Base-by-base conservation (phyloP, 2,888 invertebrate genomes). In the Operophtera brumata region DNA sequence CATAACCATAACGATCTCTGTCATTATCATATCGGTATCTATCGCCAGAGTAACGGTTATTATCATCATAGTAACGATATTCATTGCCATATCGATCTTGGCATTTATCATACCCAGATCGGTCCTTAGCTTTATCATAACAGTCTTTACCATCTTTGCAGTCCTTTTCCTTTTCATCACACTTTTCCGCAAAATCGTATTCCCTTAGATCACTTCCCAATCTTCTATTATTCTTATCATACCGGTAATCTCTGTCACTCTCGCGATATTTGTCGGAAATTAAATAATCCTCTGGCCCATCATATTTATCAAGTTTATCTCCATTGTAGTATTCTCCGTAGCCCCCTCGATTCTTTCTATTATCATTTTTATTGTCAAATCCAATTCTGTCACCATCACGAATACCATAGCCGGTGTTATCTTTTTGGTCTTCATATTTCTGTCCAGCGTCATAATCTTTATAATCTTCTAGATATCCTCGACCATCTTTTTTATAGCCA, bases 131-230 rank as follows among this genome's bases (percentile, higher is more conserved):
- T n/a, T 55, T 50, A 35, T 55, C 55, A 25, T 55, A 55, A 43
- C 55, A 55, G 39, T 47, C 55, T 13, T 41, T 49, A 34, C 55
- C 55, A 35, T 55, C 55, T 13, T 39, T 39, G 34, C 55, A 55
- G 4, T 50, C 43, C 13, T 55, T 55, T 12, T 26, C 11, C 4
- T 43, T 26, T 9, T 13, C n/a, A 55, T 55, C 47, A 55, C 55
- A 55, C 12, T 50, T 55, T 14, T 34, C 12, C 6, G 35, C 20
- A 12, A 50, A 55, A 30, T 55, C 50, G 14, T 55, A 55, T 13
- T 55, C 47, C 1, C 20, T 32, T 10, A 43, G 13, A 6, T 55
- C 50, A 20, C 39, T 40, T 28, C 40, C 35, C 8, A 13, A n/a
- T 26, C 14, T 14, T 11, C 44, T 13, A 14, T 50, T 30, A 30